Evolutionary conservation across 1,140 invertebrate species (phyloP).

Genomic region (Drosophila tsacasi): DNA sequence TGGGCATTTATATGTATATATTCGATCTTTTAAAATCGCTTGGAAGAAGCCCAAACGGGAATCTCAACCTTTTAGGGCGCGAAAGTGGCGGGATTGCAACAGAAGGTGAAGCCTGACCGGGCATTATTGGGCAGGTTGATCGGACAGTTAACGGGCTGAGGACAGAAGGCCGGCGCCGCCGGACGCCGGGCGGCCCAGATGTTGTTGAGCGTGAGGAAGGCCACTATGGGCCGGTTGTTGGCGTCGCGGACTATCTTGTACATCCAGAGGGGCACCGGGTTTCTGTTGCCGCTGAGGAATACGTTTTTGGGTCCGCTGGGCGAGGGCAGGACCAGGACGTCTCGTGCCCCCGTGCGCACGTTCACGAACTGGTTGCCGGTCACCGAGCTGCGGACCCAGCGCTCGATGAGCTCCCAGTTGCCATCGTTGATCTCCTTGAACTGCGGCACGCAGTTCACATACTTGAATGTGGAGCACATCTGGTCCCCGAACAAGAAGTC

Average conservation of each 20-base stretch:
- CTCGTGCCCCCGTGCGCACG: constrained; percentile 31
- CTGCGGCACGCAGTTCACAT: constrained; percentile 85
- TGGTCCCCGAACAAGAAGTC: constrained; percentile 52
- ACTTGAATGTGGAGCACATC: constrained; percentile 81
- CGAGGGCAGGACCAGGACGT: constrained; percentile 5
- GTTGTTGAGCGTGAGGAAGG: constrained; percentile 53
- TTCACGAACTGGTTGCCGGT: constrained; percentile 12
- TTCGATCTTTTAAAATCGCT: background rate
- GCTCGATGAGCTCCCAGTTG: constrained; percentile 85
- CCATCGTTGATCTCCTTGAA: constrained; percentile 85
- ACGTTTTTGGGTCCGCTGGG: constrained; percentile 5
- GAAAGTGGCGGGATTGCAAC: constrained; percentile 45
- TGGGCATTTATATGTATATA: background rate
- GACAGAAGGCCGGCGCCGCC: constrained; percentile 21
- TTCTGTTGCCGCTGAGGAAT: constrained; percentile 26
- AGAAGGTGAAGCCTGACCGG: constrained; percentile 29
- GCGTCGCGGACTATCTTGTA: constrained; percentile 44
- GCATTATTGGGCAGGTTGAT: constrained; percentile 2
- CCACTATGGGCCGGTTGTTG: background rate
- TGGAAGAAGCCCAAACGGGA: background rate
- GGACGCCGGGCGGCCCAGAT: constrained; percentile 29
- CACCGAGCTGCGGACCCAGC: constrained; percentile 37
- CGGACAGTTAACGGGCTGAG: constrained; percentile 25
- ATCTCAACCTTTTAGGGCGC: constrained; percentile 7
- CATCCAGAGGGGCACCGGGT: constrained; percentile 53